These are phyloP conservation scores for Colistium nudipinnis DNA, from an alignment of 2,113 vertebrate genomes.

Conservation along the genomic window DNA sequence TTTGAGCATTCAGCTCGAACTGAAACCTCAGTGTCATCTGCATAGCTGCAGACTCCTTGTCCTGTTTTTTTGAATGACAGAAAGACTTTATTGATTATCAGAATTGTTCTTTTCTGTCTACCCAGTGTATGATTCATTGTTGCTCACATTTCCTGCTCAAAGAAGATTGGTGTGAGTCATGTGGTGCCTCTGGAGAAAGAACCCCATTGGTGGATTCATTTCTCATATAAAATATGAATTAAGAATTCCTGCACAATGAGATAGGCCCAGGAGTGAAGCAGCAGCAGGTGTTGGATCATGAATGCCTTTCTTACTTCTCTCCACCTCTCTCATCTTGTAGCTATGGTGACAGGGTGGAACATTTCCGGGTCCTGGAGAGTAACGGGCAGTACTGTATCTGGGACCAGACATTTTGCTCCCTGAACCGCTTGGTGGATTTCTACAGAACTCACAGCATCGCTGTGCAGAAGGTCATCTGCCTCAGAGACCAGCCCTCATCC, in stretches of 20 bases:
- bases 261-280: constrained; percentile 5
- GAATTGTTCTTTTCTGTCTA: no score
- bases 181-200: background rate
- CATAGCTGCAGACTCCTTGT: no score
- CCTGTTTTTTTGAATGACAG: no score
- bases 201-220: background rate
- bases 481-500: constrained; percentile 73
- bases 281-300: background rate
- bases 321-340: constrained; percentile 62
- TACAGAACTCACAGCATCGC: constrained; percentile 87
- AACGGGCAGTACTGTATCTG: constrained; percentile 91
- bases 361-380: constrained; percentile 90
- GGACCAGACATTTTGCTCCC: constrained; percentile 90
- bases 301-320: background rate
- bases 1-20: no score
- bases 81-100: no score
- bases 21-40: no score
- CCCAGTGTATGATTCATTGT: no score
- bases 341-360: constrained; percentile 88
- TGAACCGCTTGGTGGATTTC: constrained; percentile 92
- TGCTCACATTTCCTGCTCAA: background rate
- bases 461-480: constrained; percentile 84
- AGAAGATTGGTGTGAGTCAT: background rate
- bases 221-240: background rate
- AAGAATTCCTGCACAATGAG: background rate